Evolutionary conservation across 2,888 invertebrate genomes (phyloP), one percentile per base, ranked within the genome.

Genomic region (Netelia virgata): DNA sequence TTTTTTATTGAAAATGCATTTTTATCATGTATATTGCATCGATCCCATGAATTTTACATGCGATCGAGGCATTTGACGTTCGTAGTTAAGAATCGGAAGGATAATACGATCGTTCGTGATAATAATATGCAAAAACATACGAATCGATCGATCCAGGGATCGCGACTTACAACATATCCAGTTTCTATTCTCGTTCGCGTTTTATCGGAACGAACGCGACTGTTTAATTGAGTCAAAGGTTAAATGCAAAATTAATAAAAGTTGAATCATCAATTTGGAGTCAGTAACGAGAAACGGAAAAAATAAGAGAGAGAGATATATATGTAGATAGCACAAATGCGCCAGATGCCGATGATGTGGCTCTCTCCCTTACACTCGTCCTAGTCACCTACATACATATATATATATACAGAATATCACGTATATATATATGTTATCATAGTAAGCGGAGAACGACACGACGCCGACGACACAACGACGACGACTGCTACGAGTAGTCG

Each of bases 161-260:
- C n/a, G n/a, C n/a, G n/a, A n/a, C n/a, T n/a, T n/a, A n/a, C n/a
- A n/a, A n/a, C n/a, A 23, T 47, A 11, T 11, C 47, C 11, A 47
- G 14, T 47, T 47, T 1, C 14, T 11, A 47, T 2, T 47, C 11
- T 47, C 47, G 47, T 1, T 47, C 10, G 2, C 3, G 14, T 14
- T 2, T 47, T 10, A 1, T 11, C 47, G 14, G 11, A 14, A 14
- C 10, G 2, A 47, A 47, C 47, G 14, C 41, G 59, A 75, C 68
- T 61, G 69, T 77, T 57, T 57, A 82, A 84, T 84, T 81, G 74
- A 75, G 69, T 64, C 72, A 36, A 50, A 66, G 77, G 77, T 86
- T 83, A 66, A 85, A 83, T 85, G 68, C 20, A 70, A 82, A 80
- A 85, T 79, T 85, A 83, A 86, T 86, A 83, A 85, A 85, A 78